A percentile compares a stretch with the other conserved stretches of the same genome.
phyloP scores from a whole-genome alignment of 2,888 invertebrate species.

The Seladonia tumulorum region DNA sequence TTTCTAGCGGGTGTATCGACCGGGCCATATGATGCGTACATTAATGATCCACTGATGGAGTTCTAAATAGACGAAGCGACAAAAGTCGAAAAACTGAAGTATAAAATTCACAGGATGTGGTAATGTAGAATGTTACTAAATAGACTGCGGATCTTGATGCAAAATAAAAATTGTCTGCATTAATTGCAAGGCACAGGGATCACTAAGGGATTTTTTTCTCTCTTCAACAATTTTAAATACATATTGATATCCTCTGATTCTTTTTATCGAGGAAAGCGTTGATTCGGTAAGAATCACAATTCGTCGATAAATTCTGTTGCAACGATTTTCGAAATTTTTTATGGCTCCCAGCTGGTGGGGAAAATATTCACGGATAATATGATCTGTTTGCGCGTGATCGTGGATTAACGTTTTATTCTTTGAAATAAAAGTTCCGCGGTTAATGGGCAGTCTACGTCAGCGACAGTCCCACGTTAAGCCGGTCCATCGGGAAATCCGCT shows the following conservation, averaged over 20 bases:
- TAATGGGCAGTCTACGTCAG: constrained; percentile 27
- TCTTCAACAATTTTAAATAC: too few species aligned
- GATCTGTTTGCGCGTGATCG: background rate
- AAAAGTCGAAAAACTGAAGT: too few species aligned
- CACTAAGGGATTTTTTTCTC: too few species aligned
- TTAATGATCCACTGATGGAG: background rate
- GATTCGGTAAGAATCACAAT: too few species aligned
- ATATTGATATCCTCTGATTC: too few species aligned
- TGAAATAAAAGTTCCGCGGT: constrained; percentile 21
- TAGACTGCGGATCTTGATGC: too few species aligned
- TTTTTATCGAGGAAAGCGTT: too few species aligned
- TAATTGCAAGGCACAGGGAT: too few species aligned
- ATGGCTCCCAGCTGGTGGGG: background rate
- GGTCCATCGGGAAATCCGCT: constrained; percentile 39
- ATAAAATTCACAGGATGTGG: too few species aligned
- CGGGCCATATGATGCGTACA: background rate
- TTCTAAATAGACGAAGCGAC: background rate
- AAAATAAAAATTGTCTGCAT: too few species aligned
- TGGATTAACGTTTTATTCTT: constrained; percentile 11
- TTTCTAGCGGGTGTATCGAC: background rate
- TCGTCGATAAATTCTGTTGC: background rate
- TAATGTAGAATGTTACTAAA: too few species aligned
- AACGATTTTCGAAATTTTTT: background rate
- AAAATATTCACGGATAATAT: background rate
- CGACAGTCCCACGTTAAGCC: constrained; percentile 20